A percentile compares a stretch with the other conserved stretches of the same genome.
phyloP scores from a whole-genome alignment of 2,797 vertebrate genomes.

The Muscicapa comitata region DNA sequence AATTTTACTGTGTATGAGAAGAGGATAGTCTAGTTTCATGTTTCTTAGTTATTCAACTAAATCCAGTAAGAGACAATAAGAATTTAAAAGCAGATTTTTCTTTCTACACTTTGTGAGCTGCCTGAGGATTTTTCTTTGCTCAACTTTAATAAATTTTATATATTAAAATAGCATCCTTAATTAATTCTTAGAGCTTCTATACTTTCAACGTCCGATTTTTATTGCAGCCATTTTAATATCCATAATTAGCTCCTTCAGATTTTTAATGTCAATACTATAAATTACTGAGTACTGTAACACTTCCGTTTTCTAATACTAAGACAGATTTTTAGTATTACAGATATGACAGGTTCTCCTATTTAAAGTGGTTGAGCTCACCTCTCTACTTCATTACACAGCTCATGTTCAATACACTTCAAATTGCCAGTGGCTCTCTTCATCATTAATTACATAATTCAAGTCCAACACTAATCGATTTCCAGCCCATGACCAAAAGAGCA shows the following conservation, averaged over 20 bases:
- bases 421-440: neutral
- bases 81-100: neutral
- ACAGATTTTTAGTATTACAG: neutral
- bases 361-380: neutral
- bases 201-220: neutral
- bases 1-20: neutral
- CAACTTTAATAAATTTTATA: neutral
- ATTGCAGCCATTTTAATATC: neutral
- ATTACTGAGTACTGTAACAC: neutral
- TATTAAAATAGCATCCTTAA: constrained; percentile 29
- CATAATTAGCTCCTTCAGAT: neutral
- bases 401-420: neutral
- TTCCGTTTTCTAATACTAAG: neutral
- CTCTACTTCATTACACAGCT: neutral
- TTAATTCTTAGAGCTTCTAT: neutral
- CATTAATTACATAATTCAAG: constrained; percentile 25
- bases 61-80: neutral
- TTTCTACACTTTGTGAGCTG: neutral
- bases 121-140: neutral
- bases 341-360: neutral
- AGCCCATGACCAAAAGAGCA: neutral
- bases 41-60: neutral
- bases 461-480: neutral
- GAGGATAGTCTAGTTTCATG: neutral
- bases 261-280: constrained; percentile 1